Conservation (phyloP, 2,888 invertebrate genomes). For the Balanococcus diminutus region DNA sequence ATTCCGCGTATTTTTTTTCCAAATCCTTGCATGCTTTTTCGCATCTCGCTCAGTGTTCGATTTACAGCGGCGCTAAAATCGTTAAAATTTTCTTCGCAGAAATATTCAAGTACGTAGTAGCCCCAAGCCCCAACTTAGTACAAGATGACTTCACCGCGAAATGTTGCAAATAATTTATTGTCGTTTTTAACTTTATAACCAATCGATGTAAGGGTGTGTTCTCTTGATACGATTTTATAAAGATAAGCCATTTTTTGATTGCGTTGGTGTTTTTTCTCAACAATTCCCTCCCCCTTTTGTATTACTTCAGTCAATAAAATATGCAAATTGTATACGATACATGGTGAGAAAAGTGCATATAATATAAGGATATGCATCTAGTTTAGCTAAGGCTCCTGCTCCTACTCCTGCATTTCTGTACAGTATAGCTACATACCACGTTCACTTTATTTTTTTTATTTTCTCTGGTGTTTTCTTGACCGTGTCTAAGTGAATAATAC, state of each 20-base stretch:
- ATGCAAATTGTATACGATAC: neutral
- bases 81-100: neutral
- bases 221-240: neutral
- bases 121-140: neutral
- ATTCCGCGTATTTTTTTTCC: neutral
- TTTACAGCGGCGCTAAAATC: neutral
- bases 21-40: neutral
- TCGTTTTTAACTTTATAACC: neutral
- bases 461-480: neutral
- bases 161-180: neutral
- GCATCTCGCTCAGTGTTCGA: neutral
- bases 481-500: conserved; percentile 20
- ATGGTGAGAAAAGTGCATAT: neutral
- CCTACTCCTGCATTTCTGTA: neutral
- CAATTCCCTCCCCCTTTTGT: neutral
- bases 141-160: neutral
- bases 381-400: neutral
- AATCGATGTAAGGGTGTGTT: neutral
- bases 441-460: too few relatives aligned
- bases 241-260: conserved; percentile 12
- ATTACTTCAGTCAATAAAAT: neutral
- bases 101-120: neutral
- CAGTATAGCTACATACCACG: too few relatives aligned
- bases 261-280: neutral
- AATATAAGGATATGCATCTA: neutral